Base-by-base conservation (phyloP, 2,113 vertebrate genomes). In the Baryphthengus martii region DNA sequence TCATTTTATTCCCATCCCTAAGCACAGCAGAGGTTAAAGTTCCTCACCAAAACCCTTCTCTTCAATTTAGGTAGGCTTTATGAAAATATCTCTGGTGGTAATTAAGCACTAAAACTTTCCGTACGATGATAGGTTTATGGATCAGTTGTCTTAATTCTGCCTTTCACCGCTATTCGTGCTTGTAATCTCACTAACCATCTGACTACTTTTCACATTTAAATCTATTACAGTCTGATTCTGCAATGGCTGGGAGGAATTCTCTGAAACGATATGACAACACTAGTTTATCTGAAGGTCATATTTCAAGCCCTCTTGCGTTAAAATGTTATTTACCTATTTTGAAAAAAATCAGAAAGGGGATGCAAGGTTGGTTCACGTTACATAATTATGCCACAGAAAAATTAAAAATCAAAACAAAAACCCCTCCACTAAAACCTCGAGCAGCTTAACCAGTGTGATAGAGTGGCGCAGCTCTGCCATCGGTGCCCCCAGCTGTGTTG, bases 401-500 rank as follows among this genome's bases (percentile, higher is more conserved):
- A 92, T 96, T 81, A 50, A 52, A 58, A 78, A 78, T 62, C 70
- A 50, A 40, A 53, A 76, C 80, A 56, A 78, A 52, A 52, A 28
- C 49, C 49, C 49, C 90, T 90, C 81, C 90, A 16, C 59, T 78
- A 86, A 96, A 96, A 95, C 97, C 97, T 98, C 61, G 63, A 96
- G 96, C 97, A 86, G 95, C 96, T 98, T 97, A 98, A 98, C 96
- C 98, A 96, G 94, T 97, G 98, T 98, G 97, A 98, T 96, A 96
- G 97, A 98, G 97, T 97, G 92, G 97, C 70, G 93, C 96, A 24
- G 96, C 95, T 96, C 97, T 97, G 95, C 96, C 98, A 90, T 94
- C 96, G 52, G 49, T 83, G 85, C 98, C 97, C 98, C 98, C 98
- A 98, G 98, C 98, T 98, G 98, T 98, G 98, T 99, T 99, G 98